Evolutionary conservation across 2,888 invertebrate genomes (phyloP).

Genomic region (Stratiomys singularior): DNA sequence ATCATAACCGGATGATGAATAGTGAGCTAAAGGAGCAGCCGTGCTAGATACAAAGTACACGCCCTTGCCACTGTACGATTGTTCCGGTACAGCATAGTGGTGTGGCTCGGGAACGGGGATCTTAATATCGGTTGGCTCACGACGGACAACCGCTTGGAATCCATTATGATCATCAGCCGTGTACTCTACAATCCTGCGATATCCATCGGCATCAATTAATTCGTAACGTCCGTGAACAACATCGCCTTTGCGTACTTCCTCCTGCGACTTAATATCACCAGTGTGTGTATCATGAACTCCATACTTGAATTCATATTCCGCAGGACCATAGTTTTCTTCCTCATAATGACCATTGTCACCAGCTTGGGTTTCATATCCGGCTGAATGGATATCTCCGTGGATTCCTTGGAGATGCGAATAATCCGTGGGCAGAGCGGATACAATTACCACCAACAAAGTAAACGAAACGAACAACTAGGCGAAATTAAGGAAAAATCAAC

Average conservation of each 20-base stretch:
- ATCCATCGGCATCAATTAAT: slow-evolving; percentile 64
- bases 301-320: slow-evolving; percentile 61
- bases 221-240: slow-evolving; percentile 64
- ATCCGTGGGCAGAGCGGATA: neutral
- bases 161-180: slow-evolving; percentile 64
- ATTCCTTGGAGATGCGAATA: neutral
- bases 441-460: neutral
- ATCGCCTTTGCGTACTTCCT: slow-evolving; percentile 64
- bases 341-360: neutral
- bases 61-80: neutral
- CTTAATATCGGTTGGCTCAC: slow-evolving; percentile 55
- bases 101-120: slow-evolving; percentile 52
- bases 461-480: neutral
- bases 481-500: neutral
- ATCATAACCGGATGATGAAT: neutral
- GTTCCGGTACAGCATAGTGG: slow-evolving; percentile 38
- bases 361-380: neutral
- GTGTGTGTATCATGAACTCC: slow-evolving; percentile 62
- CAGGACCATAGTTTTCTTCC: slow-evolving; percentile 55
- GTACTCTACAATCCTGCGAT: slow-evolving; percentile 64
- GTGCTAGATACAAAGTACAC: slow-evolving; percentile 12
- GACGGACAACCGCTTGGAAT: slow-evolving; percentile 65
- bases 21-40: neutral
- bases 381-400: neutral
- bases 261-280: slow-evolving; percentile 64